These are phyloP conservation scores for Archaeoteleia sp. DNA, from an alignment of 2,888 invertebrate genomes.

Conservation along the genomic window DNA sequence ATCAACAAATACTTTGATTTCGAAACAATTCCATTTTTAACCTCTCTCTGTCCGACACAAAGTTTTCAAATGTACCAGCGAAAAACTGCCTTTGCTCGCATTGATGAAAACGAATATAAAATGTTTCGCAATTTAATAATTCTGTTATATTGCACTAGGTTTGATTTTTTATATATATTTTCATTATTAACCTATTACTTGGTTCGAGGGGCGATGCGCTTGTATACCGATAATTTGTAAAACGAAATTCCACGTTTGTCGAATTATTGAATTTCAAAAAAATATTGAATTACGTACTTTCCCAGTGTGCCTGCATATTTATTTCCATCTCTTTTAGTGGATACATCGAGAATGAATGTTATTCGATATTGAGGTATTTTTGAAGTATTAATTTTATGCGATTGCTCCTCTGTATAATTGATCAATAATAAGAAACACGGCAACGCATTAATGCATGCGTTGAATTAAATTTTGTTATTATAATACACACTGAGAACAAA, in stretches of 20 bases:
- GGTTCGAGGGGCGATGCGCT: neutral
- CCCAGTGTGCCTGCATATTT: neutral
- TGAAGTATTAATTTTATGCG: slow-evolving; percentile 3
- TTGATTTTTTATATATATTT: neutral
- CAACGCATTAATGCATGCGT: neutral
- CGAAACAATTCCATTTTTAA: too few species aligned
- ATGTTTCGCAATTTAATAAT: neutral
- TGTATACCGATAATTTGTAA: slow-evolving; percentile 2
- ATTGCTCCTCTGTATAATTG: slow-evolving; percentile 9
- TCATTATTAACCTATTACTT: slow-evolving; percentile 3
- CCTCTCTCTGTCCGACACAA: too few species aligned
- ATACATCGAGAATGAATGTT: slow-evolving; percentile 3
- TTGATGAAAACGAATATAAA: neutral
- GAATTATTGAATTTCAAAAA: slow-evolving; percentile 5
- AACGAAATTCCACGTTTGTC: slow-evolving; percentile 5
- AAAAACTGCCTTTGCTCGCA: too few species aligned
- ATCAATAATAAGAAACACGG: slow-evolving; percentile 4
- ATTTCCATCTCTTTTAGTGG: neutral
- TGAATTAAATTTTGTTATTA: too few species aligned
- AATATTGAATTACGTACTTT: neutral
- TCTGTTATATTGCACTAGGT: neutral
- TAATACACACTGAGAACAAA: too few species aligned
- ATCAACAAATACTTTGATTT: too few species aligned
- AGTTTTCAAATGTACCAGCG: too few species aligned
- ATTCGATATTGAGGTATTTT: slow-evolving; percentile 5